Base-by-base conservation (phyloP, 2,888 invertebrate genomes). In the Microctonus brassicae region DNA sequence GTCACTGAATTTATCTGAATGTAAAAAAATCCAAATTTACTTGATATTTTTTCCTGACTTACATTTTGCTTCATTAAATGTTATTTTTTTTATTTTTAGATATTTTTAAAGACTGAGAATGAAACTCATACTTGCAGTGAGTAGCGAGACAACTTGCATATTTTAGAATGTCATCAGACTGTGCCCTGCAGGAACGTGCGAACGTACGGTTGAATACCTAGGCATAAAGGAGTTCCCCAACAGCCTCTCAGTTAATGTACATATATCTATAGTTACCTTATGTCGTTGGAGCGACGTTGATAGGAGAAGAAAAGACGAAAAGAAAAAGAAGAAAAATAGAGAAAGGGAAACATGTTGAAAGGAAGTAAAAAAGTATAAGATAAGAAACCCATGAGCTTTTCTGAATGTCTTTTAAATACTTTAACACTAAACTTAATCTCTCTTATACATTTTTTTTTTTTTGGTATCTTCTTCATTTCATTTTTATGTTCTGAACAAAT, bases 121-220 rank as follows among this genome's bases (percentile, higher is more conserved):
- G 24, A 29, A 80, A 17, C n/a, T 78, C 79, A 79, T 78, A 81
- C 78, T 76, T 72, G 75, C 73, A 65, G 73, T 68, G 73, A 62
- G 62, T 64, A 53, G 61, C 61, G 72, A 47, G 47, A 47, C 71
- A 72, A 74, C 75, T 75, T 83, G 80, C 79, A 82, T 83, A 82
- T 82, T 83, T 83, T 74, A 83, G 72, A 78, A 79, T 77, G 79
- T 83, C 80, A 80, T 83, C 79, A 79, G 78, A 75, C 76, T 71
- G 74, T 73, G 75, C 74, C 76, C 64, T 60, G 69, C 69, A 65
- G 70, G 24, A 39, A n/a, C 11, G 20, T 13, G 5, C 36, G 13
- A 11, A 13, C 26, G 57, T 13, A 57, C 57, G 5, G n/a, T 24
- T 57, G 57, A 26, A 26, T 57, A 26, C 13, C 10, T 57, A 57